These are phyloP conservation scores for Brachyalestes nurse DNA, from an alignment of 2,797 vertebrate genomes.

Conservation along the genomic window DNA sequence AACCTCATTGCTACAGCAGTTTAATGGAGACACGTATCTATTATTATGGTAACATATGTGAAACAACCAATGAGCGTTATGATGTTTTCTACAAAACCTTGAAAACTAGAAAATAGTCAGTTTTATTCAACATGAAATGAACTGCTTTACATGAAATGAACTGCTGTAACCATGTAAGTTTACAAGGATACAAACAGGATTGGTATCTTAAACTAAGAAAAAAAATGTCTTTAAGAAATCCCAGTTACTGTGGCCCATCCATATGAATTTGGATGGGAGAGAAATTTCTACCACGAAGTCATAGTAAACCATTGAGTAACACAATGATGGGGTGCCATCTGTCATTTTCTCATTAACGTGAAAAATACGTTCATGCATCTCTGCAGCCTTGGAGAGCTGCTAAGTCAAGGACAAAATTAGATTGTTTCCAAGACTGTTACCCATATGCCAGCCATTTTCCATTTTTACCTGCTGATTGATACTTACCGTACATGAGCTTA, in stretches of 20 bases:
- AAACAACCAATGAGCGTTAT: neutral
- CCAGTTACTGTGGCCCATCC: conserved; percentile 31
- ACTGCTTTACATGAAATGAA: no score
- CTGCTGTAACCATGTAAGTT: neutral
- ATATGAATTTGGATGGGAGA: neutral
- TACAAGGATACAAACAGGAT: neutral
- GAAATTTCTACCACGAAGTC: conserved; percentile 25
- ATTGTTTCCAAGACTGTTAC: conserved; percentile 68
- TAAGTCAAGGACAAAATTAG: conserved; percentile 78
- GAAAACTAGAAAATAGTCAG: neutral
- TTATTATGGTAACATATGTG: neutral
- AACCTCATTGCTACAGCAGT: neutral
- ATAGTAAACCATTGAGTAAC: conserved; percentile 53
- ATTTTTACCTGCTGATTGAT: conserved; percentile 40
- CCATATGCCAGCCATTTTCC: conserved; percentile 66
- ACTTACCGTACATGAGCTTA: neutral
- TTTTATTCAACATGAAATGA: neutral
- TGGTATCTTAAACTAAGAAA: neutral
- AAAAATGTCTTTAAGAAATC: neutral
- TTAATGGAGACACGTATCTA: conserved; percentile 1
- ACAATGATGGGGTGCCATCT: conserved; percentile 70
- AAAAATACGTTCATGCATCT: conserved; percentile 76
- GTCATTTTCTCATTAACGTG: conserved; percentile 72
- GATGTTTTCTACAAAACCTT: neutral
- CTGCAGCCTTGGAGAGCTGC: conserved; percentile 66